Evolutionary conservation across 2,888 invertebrate genomes (phyloP), one percentile per base, ranked within the genome.

Genomic region (Caenorhabditis sinica): DNA sequence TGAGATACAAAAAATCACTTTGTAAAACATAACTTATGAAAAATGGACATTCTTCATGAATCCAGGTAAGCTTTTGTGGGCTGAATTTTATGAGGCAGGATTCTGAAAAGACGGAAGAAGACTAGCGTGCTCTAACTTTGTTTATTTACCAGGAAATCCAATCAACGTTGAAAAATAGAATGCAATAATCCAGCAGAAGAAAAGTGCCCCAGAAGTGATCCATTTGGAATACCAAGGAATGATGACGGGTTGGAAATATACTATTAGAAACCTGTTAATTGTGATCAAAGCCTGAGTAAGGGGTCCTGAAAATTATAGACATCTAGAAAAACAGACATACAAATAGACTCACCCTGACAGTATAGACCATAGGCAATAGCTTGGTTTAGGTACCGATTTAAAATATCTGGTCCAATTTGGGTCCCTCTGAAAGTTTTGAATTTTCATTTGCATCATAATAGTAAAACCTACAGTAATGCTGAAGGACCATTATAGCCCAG

Each of bases 331-430:
- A 58, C 45, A 15, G 15, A 11, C 8, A 49, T 20, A 9, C 11
- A 20, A 56, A 23, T 33, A 13, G 13, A 40, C 40, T 40, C 23
- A 63, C 63, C 68, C 36, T 68, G 68, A 49, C 68, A 45, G 23
- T 73, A 73, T 11, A 73, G 15, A 20, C 73, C 73, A 36, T 73
- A 73, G 6, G 61, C 73, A 11, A 61, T 61, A 2, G 73, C 73
- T 36, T 73, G 61, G n/a, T 60, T 73, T 5, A 73, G 23, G n/a
- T 61, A 61, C 3, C 73, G 28, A 33, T 73, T 73, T 20, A 73
- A 1, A 1, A 20, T 1, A 15, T 61, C 49, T 17, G 73, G 49
- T 6, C 60, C 73, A 0, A 73, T 13, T 23, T 61, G 45, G 15
- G 49, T 36, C 13, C 49, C 60, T 1, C 71, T 71, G 43, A 6